A percentile compares a stretch with the other conserved stretches of the same genome.
phyloP scores from a whole-genome alignment of 37 sponge, comb jelly and placozoan genomes.

The Theonella swinhoei region DNA sequence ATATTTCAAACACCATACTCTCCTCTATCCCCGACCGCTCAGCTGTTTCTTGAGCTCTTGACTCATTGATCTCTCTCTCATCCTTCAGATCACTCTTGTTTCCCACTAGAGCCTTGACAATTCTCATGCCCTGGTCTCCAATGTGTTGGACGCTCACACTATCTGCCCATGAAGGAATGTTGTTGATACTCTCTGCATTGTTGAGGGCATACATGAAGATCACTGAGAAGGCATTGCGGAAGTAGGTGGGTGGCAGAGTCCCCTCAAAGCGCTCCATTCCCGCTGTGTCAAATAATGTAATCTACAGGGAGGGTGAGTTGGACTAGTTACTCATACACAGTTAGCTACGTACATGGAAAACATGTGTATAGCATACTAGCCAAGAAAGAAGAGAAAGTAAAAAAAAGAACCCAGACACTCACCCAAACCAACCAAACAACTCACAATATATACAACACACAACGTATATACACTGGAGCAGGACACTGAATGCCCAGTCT shows the following conservation, averaged over 20 bases:
- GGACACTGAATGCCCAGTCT: no score
- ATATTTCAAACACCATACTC: slow-evolving; percentile 52
- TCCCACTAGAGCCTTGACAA: slow-evolving; percentile 46
- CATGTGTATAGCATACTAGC: no score
- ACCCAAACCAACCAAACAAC: no score
- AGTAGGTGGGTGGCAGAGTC: slow-evolving; percentile 77
- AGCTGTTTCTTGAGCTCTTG: slow-evolving; percentile 26
- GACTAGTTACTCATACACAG: neutral
- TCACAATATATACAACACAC: no score
- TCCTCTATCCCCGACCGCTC: slow-evolving; percentile 24
- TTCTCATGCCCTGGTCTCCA: slow-evolving; percentile 1
- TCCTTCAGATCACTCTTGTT: slow-evolving; percentile 58
- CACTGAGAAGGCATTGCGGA: slow-evolving; percentile 60
- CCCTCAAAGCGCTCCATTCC: slow-evolving; percentile 70
- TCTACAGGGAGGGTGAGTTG: slow-evolving; percentile 7
- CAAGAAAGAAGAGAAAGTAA: no score
- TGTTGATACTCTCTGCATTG: slow-evolving; percentile 28
- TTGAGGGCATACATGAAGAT: slow-evolving; percentile 61
- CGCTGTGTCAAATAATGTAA: slow-evolving; percentile 77
- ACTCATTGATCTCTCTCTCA: slow-evolving; percentile 10
- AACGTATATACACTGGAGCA: no score
- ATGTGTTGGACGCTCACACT: slow-evolving; percentile 28
- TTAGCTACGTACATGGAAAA: no score
- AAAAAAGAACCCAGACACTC: no score
- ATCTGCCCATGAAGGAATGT: slow-evolving; percentile 48